These are phyloP conservation scores for Cyanistes caeruleus DNA, from an alignment of 2,113 vertebrate genomes.

Conservation along the genomic window DNA sequence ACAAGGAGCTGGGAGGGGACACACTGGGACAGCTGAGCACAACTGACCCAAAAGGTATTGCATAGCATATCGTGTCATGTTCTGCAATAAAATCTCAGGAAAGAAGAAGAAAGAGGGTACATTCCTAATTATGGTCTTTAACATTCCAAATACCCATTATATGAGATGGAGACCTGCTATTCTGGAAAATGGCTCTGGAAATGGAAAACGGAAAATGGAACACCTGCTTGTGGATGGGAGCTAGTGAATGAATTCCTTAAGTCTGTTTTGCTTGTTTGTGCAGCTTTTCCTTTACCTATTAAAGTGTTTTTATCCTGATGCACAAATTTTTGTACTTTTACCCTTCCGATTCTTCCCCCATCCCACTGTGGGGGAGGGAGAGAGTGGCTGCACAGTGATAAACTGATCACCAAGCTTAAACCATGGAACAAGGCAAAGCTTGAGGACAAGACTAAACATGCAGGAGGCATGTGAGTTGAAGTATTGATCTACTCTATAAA, in stretches of 20 bases:
- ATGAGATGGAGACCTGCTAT: background rate
- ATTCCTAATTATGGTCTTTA: background rate
- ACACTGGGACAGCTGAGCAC: background rate
- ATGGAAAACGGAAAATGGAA: background rate
- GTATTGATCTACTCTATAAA: background rate
- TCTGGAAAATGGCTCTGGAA: background rate
- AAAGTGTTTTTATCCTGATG: background rate
- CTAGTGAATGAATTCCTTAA: background rate
- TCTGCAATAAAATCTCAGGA: background rate
- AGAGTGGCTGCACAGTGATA: background rate
- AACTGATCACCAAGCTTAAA: background rate
- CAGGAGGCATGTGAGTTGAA: background rate
- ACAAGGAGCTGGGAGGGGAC: background rate
- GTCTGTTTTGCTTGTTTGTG: background rate
- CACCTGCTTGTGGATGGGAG: background rate
- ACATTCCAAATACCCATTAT: background rate
- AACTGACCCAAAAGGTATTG: background rate
- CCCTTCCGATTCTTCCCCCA: accelerated
- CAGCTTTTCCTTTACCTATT: background rate
- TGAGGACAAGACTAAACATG: background rate
- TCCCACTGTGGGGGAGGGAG: background rate
- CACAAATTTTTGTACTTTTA: background rate
- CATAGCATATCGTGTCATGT: background rate
- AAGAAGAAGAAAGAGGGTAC: background rate
- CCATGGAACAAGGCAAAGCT: background rate